Evolutionary conservation across 92 coral and sea anemone genomes (phyloP).

Genomic region (Phenganax marumi): DNA sequence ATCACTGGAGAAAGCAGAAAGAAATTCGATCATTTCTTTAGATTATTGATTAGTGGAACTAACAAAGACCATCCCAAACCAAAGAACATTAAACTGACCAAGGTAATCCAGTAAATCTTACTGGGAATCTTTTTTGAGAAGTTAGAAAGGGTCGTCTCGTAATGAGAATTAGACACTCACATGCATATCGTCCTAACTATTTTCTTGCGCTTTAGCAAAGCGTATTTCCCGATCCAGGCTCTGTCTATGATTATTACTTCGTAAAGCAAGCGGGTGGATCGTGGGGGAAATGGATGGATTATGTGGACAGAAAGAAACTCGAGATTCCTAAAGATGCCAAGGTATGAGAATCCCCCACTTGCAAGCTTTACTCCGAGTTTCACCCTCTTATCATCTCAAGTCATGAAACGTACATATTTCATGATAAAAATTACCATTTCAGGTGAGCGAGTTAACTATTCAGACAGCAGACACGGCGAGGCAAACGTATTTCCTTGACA

Average conservation of each 20-base stretch:
- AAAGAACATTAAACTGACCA: slow-evolving; percentile 83
- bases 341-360: slow-evolving; percentile 40
- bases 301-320: slow-evolving; percentile 67
- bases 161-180: neutral
- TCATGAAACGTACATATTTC: neutral
- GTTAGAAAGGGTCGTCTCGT: neutral
- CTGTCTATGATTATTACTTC: slow-evolving; percentile 91
- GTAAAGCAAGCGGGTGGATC: slow-evolving; percentile 97
- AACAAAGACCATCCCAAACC: slow-evolving; percentile 98
- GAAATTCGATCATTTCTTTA: slow-evolving; percentile 91
- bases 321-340: slow-evolving; percentile 85
- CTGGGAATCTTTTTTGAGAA: neutral
- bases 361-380: neutral
- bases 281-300: slow-evolving; percentile 94
- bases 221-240: slow-evolving; percentile 97
- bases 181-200: no score
- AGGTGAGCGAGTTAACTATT: slow-evolving; percentile 95
- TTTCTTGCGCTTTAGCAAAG: slow-evolving; percentile 70
- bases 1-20: slow-evolving; percentile 91
- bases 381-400: no score
- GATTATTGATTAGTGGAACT: slow-evolving; percentile 90
- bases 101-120: slow-evolving; percentile 55
- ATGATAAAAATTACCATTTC: neutral
- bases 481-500: slow-evolving; percentile 83
- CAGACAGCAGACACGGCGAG: slow-evolving; percentile 96